phyloP scores from a whole-genome alignment of 2,113 vertebrate genomes.

The Rattus rattus region DNA sequence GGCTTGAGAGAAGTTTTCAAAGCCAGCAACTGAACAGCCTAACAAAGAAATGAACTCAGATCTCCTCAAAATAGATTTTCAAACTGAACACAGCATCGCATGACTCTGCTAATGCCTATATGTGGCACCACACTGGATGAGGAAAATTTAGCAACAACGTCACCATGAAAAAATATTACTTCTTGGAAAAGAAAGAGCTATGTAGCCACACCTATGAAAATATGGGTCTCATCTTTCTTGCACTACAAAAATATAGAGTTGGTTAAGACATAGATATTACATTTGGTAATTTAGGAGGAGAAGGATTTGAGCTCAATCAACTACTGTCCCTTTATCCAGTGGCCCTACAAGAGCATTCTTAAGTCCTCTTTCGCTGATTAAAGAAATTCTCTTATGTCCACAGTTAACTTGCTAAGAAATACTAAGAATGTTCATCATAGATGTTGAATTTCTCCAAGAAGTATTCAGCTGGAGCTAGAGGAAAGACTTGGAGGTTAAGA shows the following conservation, averaged over 20 bases:
- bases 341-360: not conserved
- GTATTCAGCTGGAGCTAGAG: not conserved
- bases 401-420: not conserved
- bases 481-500: not conserved
- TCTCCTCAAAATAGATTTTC: constrained; percentile 50
- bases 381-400: not conserved
- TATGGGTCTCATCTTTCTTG: not conserved
- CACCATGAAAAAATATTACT: constrained; percentile 36
- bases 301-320: not conserved
- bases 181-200: constrained; percentile 45
- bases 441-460: not conserved
- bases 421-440: not conserved
- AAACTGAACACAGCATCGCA: constrained; percentile 30
- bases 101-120: constrained; percentile 23
- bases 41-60: constrained; percentile 70
- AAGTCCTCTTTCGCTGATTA: not conserved
- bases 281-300: not conserved
- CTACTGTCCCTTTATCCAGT: not conserved
- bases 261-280: not conserved
- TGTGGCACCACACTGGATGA: constrained; percentile 32
- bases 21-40: constrained; percentile 46
- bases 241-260: not conserved
- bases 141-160: constrained; percentile 58
- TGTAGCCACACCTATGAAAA: constrained; percentile 22
- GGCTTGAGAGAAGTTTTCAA: constrained; percentile 31